Evolutionary conservation across 2,113 vertebrate species (phyloP), one percentile per base, ranked within the genome.

Genomic region (Dromaius novaehollandiae): DNA sequence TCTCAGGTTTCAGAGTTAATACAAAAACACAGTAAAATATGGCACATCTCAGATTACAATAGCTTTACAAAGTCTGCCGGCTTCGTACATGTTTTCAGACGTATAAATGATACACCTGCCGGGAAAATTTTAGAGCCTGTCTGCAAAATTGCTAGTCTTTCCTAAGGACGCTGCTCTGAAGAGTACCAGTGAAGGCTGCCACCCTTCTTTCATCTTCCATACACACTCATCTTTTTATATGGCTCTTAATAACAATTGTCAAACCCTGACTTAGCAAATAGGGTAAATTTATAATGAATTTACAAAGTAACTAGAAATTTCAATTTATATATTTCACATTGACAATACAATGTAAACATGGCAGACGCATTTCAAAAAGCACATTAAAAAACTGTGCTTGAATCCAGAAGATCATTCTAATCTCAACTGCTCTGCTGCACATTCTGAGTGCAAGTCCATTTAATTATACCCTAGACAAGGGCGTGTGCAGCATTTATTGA

Each of bases 121-220:
- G 89, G 91, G 94, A 97, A 96, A 96, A 91, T 55, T 14, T 93
- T 82, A 93, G 34, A 58, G 34, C 36, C 75, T n/a, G 78, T 76
- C 84, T 94, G 89, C 78, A 56, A 22, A 93, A 46, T 44, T 19
- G 51, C 18, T 1, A 0, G 13, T 78, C 60, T 56, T 89, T 91
- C 75, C 91, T 77, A n/a, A 82, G 30, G 48, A 65, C 34, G 58
- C 26, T 40, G 42, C 64, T 60, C 79, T 70, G 56, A 68, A 78
- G 34, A 75, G 28, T 3, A 85, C 5, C 30, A 40, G 25, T 9
- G 34, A 90, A 82, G 32, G 34, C 30, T 87, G 30, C n/a, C 44
- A 61, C 53, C n/a, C 53, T 21, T 10, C 53, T 46, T 48, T 81
- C 34, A 32, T 32, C 44, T 78, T 86, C 63, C 30, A 7, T 20